Evolutionary conservation across 2,888 invertebrate genomes (phyloP).

Genomic region (Drosophila putrida): DNA sequence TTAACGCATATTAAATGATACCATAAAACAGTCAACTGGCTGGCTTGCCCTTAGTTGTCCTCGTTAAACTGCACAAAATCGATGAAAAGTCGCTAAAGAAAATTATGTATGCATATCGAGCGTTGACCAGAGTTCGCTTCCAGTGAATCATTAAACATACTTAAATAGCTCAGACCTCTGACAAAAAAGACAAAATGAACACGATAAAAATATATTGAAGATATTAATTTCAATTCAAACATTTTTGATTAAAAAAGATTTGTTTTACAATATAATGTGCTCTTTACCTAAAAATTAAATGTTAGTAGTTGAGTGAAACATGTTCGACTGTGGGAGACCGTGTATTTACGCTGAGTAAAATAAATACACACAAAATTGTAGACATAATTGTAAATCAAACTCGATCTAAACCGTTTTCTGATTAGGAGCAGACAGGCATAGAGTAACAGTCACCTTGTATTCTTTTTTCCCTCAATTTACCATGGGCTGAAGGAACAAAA

Average conservation of each 20-base stretch:
- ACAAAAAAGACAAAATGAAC: not conserved
- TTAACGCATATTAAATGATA: conserved; percentile 73
- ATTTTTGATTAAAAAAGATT: no score
- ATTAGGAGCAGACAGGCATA: no score
- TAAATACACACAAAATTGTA: no score
- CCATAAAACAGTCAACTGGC: conserved; percentile 53
- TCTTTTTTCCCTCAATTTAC: no score
- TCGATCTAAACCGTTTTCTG: no score
- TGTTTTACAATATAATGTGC: no score
- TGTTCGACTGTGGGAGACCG: no score
- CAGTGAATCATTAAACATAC: conserved; percentile 15
- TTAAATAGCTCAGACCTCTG: not conserved
- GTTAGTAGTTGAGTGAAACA: no score
- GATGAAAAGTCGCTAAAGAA: conserved; percentile 40
- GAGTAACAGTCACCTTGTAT: no score
- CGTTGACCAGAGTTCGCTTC: not conserved
- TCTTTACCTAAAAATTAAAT: no score
- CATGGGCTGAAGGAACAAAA: not conserved
- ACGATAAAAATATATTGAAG: not conserved
- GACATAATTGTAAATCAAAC: no score
- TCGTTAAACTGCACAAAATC: conserved; percentile 53
- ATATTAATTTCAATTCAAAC: not conserved
- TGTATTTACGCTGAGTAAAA: no score
- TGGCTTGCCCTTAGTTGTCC: conserved; percentile 26
- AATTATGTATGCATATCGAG: conserved; percentile 53